Percentiles rank a stretch among this genome's conserved stretches.
Evolutionary conservation across 1,140 invertebrate species (phyloP).

Genomic region (Heliothis virescens): DNA sequence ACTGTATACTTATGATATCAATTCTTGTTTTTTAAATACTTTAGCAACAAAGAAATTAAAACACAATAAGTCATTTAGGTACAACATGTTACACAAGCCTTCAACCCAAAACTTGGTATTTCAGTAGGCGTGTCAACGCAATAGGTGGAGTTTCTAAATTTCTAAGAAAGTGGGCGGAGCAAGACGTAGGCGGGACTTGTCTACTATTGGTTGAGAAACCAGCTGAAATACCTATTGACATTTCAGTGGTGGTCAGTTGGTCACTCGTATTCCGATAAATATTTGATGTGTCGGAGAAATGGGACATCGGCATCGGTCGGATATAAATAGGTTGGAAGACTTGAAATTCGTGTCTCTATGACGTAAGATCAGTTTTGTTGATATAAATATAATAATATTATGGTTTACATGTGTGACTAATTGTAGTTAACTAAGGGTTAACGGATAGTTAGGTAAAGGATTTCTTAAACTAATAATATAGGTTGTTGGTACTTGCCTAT

Average conservation of each 20-base stretch:
- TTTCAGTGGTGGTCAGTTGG: neutral
- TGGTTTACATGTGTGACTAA: no score
- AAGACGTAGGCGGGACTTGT: slow-evolving; percentile 65
- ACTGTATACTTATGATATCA: no score
- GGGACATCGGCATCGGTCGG: neutral
- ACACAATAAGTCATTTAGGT: neutral
- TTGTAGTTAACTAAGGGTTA: no score
- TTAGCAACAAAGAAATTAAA: no score
- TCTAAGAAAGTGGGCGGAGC: slow-evolving; percentile 76
- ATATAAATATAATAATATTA: no score
- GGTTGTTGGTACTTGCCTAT: no score
- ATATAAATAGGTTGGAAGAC: no score
- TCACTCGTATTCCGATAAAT: neutral
- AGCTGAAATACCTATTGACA: slow-evolving; percentile 3
- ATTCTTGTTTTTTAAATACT: no score
- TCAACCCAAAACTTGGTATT: slow-evolving; percentile 33
- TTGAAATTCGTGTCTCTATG: no score
- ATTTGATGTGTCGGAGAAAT: slow-evolving; percentile 15
- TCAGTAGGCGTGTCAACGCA: slow-evolving; percentile 63
- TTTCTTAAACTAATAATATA: no score
- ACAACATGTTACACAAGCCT: neutral
- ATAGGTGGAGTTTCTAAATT: slow-evolving; percentile 63
- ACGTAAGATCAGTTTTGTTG: no score
- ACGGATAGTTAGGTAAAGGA: no score
- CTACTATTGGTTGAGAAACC: slow-evolving; percentile 60